Conservation (phyloP, 2,797 vertebrate genomes). For the Phrynocephalus guinanensis region DNA sequence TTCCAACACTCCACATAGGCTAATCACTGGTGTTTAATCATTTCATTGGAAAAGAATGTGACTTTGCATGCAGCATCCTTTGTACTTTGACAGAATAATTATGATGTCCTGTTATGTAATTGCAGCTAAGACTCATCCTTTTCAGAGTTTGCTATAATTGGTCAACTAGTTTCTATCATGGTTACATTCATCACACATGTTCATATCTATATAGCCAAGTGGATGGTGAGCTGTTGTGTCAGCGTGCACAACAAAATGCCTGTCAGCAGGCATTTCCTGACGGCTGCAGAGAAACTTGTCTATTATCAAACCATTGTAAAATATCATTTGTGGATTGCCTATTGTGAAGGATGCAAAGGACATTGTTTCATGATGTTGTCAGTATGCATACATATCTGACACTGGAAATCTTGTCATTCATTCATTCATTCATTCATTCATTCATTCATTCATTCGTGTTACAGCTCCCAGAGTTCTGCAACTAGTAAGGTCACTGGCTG, state of each 20-base stretch:
- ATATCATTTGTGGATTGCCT: neutral
- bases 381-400: no score
- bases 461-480: no score
- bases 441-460: no score
- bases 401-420: no score
- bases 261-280: neutral
- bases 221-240: neutral
- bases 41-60: constrained; percentile 56
- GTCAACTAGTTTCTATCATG: neutral
- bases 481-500: no score
- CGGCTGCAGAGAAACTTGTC: neutral
- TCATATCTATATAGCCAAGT: neutral
- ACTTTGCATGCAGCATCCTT: constrained; percentile 18
- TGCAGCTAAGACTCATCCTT: neutral
- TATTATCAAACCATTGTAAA: neutral
- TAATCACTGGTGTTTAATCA: neutral
- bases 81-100: neutral
- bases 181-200: neutral
- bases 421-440: no score
- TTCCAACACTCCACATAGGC: neutral
- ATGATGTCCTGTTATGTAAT: constrained; percentile 17
- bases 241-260: neutral
- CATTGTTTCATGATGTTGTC: neutral
- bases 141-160: neutral
- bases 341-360: no score